These are phyloP conservation scores for Isurus oxyrinchus DNA, from an alignment of 2,113 vertebrate genomes.

Conservation along the genomic window DNA sequence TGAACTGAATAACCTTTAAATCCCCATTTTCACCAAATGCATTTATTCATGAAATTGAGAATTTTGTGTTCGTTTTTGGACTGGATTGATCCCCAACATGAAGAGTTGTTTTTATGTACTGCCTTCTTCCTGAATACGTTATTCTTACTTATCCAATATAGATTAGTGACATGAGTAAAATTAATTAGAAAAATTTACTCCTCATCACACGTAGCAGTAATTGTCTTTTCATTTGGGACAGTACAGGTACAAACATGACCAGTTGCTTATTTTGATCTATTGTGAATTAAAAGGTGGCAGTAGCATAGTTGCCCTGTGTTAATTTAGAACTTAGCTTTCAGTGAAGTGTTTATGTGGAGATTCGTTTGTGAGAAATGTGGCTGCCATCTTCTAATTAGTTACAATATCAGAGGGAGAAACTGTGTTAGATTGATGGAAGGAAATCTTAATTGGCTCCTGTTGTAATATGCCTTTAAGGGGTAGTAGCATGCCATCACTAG, in stretches of 20 bases:
- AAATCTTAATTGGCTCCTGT: not conserved
- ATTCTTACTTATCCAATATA: not conserved
- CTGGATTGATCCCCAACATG: not conserved
- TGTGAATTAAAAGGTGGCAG: not conserved
- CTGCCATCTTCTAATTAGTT: not conserved
- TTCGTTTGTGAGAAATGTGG: not conserved
- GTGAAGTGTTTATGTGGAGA: not conserved
- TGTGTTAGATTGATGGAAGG: not conserved
- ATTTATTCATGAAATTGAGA: not conserved
- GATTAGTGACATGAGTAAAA: not conserved
- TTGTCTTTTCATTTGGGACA: not conserved
- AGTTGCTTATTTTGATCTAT: not conserved
- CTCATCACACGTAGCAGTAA: not conserved
- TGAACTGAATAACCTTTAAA: not conserved
- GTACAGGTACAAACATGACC: not conserved
- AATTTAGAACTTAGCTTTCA: not conserved
- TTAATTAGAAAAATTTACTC: not conserved
- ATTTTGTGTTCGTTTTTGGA: not conserved
- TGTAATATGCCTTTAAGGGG: too few species aligned
- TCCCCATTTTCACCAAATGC: not conserved
- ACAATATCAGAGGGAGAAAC: not conserved
- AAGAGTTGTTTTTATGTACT: not conserved
- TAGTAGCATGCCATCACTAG: too few species aligned
- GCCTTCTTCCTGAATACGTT: not conserved
- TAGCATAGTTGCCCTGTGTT: not conserved